These are phyloP conservation scores for Drosophila equinoxialis DNA, from an alignment of 1,140 invertebrate genomes.

Conservation along the genomic window DNA sequence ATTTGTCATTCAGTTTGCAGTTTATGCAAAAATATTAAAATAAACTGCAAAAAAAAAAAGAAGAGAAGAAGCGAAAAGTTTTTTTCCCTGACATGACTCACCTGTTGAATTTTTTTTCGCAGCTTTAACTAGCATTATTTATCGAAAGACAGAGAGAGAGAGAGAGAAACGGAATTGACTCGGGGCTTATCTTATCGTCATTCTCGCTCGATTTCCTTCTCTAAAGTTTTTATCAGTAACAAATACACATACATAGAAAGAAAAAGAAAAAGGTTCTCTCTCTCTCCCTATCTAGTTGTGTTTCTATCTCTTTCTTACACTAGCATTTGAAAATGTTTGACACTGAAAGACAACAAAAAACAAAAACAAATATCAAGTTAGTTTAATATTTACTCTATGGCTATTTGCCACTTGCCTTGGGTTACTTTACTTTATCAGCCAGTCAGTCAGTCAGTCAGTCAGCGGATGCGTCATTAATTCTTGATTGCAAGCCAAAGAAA, in stretches of 20 bases:
- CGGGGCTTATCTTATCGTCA: conserved; percentile 40
- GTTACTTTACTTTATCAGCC: conserved; percentile 14
- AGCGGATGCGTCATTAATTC: conserved; percentile 37
- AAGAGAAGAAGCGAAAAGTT: background rate
- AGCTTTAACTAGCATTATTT: background rate
- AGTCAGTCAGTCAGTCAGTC: too few relatives aligned
- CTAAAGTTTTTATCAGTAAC: conserved; percentile 21
- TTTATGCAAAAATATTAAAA: conserved; percentile 49
- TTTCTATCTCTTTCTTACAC: conserved; percentile 23
- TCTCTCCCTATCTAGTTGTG: background rate
- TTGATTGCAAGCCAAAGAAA: conserved; percentile 37
- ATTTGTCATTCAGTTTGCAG: conserved; percentile 26
- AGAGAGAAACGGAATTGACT: background rate
- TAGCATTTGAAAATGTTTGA: background rate
- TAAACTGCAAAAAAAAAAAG: background rate
- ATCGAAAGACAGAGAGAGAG: background rate
- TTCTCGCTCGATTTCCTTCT: conserved; percentile 20
- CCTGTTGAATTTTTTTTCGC: background rate
- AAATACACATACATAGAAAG: conserved; percentile 30
- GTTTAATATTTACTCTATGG: conserved; percentile 34
- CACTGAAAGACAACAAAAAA: conserved; percentile 21
- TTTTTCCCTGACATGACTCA: conserved; percentile 4
- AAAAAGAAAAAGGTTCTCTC: conserved; percentile 13
- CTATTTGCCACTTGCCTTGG: conserved; percentile 29
- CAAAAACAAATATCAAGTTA: conserved; percentile 29